phyloP scores from a whole-genome alignment of 2,888 invertebrate species.

The Drosophila melanosoma region DNA sequence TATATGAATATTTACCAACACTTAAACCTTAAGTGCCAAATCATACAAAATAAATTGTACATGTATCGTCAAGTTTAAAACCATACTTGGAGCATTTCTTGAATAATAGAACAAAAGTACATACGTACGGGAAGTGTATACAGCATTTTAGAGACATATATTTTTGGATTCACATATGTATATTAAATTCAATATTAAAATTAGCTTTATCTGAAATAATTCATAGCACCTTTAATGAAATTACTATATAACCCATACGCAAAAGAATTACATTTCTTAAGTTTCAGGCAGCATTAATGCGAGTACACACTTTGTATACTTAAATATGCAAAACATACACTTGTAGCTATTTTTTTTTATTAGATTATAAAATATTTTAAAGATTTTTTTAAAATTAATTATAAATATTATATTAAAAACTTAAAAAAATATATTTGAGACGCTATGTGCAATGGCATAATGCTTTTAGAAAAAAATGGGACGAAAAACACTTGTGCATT shows the following conservation, averaged over 20 bases:
- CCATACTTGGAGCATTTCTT: not conserved
- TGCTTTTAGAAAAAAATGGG: not conserved
- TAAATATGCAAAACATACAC: not conserved
- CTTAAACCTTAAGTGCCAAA: not conserved
- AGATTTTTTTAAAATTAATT: not conserved
- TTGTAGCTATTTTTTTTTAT: not conserved
- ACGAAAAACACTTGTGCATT: not conserved
- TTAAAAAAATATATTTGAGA: not conserved
- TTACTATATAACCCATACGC: not conserved
- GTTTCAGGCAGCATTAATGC: slow-evolving; percentile 1
- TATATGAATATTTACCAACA: not conserved
- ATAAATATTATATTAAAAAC: not conserved
- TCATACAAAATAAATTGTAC: not conserved
- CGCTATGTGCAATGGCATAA: not conserved
- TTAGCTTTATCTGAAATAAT: not conserved
- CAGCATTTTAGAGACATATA: not conserved
- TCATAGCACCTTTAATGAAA: not conserved
- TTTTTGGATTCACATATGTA: not conserved
- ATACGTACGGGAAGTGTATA: not conserved
- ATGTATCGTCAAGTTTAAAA: not conserved
- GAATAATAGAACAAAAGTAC: not conserved
- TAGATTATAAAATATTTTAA: not conserved
- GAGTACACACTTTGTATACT: not conserved
- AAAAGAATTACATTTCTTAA: not conserved
- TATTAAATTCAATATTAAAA: not conserved